phyloP scores from a whole-genome alignment of 2,113 vertebrate species.

The Eptesicus fuscus region DNA sequence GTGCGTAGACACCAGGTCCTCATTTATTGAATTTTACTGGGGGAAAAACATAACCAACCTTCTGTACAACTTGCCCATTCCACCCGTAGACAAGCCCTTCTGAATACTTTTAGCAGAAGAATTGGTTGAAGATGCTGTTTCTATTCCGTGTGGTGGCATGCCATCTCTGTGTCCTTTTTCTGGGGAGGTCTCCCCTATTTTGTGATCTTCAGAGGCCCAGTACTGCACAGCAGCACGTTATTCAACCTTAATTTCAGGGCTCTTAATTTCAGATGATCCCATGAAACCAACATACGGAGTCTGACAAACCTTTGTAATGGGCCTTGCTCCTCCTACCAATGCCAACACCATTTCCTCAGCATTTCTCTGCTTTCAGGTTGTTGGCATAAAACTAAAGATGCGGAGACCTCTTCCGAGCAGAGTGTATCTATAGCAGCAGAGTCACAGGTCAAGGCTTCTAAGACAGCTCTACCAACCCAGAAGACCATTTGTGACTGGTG shows the following conservation, averaged over 20 bases:
- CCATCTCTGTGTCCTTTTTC: background rate
- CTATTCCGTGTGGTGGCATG: background rate
- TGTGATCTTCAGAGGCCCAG: background rate
- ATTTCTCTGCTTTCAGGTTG: constrained; percentile 28
- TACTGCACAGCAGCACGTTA: background rate
- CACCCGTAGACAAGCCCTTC: background rate
- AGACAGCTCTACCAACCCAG: background rate
- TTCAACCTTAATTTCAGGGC: background rate
- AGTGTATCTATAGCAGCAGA: background rate
- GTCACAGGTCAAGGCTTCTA: background rate
- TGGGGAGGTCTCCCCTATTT: background rate
- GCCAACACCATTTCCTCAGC: background rate
- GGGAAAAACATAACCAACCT: background rate
- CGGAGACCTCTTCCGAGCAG: background rate
- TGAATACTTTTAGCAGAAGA: background rate
- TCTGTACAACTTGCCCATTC: background rate
- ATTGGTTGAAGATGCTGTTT: background rate
- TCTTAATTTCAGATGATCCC: background rate
- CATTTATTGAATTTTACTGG: background rate
- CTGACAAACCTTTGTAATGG: background rate
- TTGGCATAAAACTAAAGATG: background rate
- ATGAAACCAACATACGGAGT: background rate
- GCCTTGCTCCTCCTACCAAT: background rate
- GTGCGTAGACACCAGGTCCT: background rate
- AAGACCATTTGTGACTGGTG: background rate